These are phyloP conservation scores for Trachemys scripta DNA, from an alignment of 2,113 vertebrate genomes.

Conservation along the genomic window DNA sequence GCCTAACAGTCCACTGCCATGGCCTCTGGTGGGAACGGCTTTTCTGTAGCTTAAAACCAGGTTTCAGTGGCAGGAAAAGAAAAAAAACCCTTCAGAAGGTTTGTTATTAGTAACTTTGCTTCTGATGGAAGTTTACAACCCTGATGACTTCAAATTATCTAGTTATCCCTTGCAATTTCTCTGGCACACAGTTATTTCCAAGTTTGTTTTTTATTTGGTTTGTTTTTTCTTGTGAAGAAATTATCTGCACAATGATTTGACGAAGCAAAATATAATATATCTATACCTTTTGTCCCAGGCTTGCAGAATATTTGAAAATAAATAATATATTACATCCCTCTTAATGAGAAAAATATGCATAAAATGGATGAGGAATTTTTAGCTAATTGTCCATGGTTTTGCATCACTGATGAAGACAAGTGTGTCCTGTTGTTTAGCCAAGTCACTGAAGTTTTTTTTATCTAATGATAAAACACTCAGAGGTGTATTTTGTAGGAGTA, in stretches of 20 bases:
- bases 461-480: constrained; percentile 35
- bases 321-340: not conserved
- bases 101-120: not conserved
- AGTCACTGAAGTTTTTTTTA: constrained; percentile 47
- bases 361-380: not conserved
- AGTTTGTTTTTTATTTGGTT: not conserved
- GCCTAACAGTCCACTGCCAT: not conserved
- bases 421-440: constrained; percentile 29
- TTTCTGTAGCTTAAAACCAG: not conserved
- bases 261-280: not conserved
- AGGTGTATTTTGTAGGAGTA: constrained; percentile 17
- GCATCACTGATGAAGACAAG: constrained; percentile 15
- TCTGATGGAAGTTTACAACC: not conserved
- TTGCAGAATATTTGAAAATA: not conserved
- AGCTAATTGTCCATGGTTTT: not conserved
- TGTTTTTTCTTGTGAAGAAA: not conserved
- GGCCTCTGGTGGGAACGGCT: not conserved
- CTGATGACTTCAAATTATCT: not conserved
- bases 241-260: not conserved
- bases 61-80: not conserved
- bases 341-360: not conserved
- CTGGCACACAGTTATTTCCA: not conserved
- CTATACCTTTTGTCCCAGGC: not conserved
- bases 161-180: not conserved
- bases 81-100: not conserved